Evolutionary conservation across 2,797 vertebrate genomes (phyloP).

Genomic region (Pyrocephalus nanus): DNA sequence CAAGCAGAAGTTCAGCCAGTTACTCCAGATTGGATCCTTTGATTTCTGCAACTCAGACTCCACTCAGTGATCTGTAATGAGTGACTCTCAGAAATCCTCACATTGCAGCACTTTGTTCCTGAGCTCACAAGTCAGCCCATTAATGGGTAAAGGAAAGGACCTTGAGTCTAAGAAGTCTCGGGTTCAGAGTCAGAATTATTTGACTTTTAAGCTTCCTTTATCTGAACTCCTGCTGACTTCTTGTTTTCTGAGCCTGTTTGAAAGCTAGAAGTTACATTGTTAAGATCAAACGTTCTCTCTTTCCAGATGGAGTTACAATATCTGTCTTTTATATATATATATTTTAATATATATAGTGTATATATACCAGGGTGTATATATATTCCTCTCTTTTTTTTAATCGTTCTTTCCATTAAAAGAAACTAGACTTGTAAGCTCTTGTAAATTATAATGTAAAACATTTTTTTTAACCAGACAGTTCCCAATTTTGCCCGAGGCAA

Average conservation of each 20-base stretch:
- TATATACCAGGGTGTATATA: slow-evolving; percentile 64
- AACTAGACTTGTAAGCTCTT: slow-evolving; percentile 68
- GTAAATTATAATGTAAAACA: slow-evolving; percentile 72
- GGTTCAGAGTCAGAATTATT: slow-evolving; percentile 77
- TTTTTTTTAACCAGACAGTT: slow-evolving; percentile 73
- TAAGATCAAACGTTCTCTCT: slow-evolving; percentile 76
- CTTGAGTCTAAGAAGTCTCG: slow-evolving; percentile 76
- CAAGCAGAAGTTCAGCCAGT: slow-evolving; percentile 77
- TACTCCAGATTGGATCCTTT: slow-evolving; percentile 78
- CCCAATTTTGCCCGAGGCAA: slow-evolving; percentile 67
- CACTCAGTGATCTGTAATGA: slow-evolving; percentile 78
- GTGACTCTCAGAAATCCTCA: slow-evolving; percentile 79
- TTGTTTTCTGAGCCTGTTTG: slow-evolving; percentile 76
- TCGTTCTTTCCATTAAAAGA: slow-evolving; percentile 71
- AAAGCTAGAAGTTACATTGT: slow-evolving; percentile 78
- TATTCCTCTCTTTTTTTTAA: slow-evolving; percentile 66
- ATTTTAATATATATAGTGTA: slow-evolving; percentile 60
- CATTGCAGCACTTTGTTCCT: slow-evolving; percentile 76
- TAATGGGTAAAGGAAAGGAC: slow-evolving; percentile 78
- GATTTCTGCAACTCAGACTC: slow-evolving; percentile 75
- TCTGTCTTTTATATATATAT: slow-evolving; percentile 70
- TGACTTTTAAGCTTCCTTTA: slow-evolving; percentile 77
- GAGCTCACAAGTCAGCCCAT: slow-evolving; percentile 77
- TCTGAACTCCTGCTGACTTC: slow-evolving; percentile 77
- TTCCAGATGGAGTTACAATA: slow-evolving; percentile 75